A percentile compares a stretch with the other conserved stretches of the same genome.
phyloP scores from a whole-genome alignment of 2,797 vertebrate species.

The Sardinella longiceps region DNA sequence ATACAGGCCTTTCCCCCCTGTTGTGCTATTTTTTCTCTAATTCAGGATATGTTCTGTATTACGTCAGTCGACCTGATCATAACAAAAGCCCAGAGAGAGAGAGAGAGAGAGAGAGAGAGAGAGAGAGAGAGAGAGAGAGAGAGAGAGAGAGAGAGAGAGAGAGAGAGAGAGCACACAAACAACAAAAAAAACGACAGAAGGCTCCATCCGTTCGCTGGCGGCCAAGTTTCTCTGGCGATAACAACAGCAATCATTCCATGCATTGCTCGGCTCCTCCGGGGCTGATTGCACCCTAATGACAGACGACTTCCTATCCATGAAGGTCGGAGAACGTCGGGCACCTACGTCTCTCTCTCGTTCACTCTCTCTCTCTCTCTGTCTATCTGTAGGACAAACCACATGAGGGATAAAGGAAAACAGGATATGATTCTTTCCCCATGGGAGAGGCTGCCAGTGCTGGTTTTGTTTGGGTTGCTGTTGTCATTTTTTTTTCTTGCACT shows the following conservation, averaged over 20 bases:
- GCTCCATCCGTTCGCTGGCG: not conserved
- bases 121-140: not conserved
- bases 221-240: slow-evolving; percentile 13
- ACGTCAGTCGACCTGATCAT: slow-evolving; percentile 6
- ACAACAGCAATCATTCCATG: slow-evolving; percentile 19
- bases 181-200: not conserved
- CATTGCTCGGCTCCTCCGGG: not conserved
- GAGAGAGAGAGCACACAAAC: not conserved
- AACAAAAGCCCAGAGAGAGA: slow-evolving; percentile 21
- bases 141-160: not conserved
- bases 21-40: slow-evolving; percentile 2
- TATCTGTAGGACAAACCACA: slow-evolving; percentile 4
- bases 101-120: slow-evolving; percentile 29
- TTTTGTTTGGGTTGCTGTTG: not conserved
- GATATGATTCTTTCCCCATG: not conserved
- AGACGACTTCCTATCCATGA: slow-evolving; percentile 17
- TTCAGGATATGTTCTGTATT: slow-evolving; percentile 17
- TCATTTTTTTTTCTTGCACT: not conserved
- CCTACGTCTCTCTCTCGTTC: not conserved
- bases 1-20: not conserved
- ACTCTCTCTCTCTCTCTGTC: not conserved
- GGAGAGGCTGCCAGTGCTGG: not conserved
- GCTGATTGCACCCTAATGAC: slow-evolving; percentile 7
- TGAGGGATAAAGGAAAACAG: not conserved
- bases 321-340: not conserved